Percentiles rank a stretch among this genome's conserved stretches.
Evolutionary conservation across 1,140 invertebrate genomes (phyloP).

Genomic region (Scylla paramamosain): DNA sequence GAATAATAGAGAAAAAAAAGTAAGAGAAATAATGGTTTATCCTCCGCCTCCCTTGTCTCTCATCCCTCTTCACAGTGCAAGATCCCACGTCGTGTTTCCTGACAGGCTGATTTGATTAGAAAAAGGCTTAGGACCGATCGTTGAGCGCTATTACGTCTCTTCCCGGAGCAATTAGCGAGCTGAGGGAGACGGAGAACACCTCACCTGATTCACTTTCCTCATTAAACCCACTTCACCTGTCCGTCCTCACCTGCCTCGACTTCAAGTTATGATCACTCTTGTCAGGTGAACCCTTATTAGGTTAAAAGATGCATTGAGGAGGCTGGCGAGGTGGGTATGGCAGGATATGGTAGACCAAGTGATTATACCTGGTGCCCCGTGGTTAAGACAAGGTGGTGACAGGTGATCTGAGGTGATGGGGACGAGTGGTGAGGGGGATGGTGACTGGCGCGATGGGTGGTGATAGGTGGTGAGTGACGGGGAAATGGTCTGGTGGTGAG

Average conservation of each 20-base stretch:
- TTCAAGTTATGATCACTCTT: neutral
- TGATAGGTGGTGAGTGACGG: constrained; percentile 30
- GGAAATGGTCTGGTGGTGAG: neutral
- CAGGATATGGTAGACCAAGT: neutral
- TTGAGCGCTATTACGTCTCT: constrained; percentile 53
- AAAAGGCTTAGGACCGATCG: constrained; percentile 44
- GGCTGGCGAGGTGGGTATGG: neutral
- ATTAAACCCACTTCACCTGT: constrained; percentile 35
- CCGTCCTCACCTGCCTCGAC: neutral
- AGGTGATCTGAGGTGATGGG: neutral
- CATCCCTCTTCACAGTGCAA: neutral
- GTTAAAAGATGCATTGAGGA: too few relatives aligned
- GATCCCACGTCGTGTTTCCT: neutral
- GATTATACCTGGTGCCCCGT: neutral
- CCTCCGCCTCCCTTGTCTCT: neutral
- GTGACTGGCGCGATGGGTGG: neutral
- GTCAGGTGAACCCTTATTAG: too few relatives aligned
- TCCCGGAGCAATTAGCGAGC: constrained; percentile 54
- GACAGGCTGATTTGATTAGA: constrained; percentile 68
- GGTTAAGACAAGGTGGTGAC: neutral
- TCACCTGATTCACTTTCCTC: neutral
- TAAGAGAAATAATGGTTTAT: too few relatives aligned
- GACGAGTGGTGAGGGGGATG: neutral
- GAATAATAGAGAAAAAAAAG: neutral
- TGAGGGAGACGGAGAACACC: neutral